A percentile compares a stretch with the other conserved stretches of the same genome.
Conservation (phyloP, 2,113 vertebrate genomes). For the Sardina pilchardus region DNA sequence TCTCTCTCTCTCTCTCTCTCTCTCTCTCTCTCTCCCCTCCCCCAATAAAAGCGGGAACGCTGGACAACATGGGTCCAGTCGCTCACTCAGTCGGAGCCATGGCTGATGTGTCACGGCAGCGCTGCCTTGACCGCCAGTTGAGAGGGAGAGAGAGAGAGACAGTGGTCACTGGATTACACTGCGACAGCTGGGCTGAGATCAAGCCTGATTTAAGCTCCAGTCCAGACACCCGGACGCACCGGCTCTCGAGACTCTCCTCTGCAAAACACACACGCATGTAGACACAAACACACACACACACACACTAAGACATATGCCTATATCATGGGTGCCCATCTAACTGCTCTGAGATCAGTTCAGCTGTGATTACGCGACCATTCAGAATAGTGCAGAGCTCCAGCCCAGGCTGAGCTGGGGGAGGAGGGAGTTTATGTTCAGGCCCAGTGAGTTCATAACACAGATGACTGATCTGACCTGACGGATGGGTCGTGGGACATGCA, state of each 20-base stretch:
- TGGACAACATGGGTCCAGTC: background rate
- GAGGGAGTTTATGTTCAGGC: no score
- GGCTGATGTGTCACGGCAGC: background rate
- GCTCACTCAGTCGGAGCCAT: background rate
- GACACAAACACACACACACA: constrained; percentile 18
- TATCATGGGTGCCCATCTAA: background rate
- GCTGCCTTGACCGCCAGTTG: background rate
- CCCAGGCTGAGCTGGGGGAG: no score
- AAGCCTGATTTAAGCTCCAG: constrained; percentile 41
- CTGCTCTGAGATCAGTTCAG: no score
- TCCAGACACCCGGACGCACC: constrained; percentile 28
- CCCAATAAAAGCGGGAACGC: background rate
- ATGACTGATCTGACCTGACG: no score
- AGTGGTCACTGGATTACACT: constrained; percentile 38
- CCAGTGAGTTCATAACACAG: no score
- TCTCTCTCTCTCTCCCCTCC: background rate
- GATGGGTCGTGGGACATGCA: no score
- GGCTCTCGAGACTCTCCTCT: background rate
- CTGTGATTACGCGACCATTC: background rate
- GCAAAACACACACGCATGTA: background rate
- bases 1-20: background rate
- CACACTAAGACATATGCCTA: background rate
- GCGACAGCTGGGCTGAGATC: constrained; percentile 45
- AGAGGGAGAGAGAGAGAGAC: background rate
- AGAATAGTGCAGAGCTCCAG: background rate